phyloP scores from a whole-genome alignment of 53 echinoderm and acorn worm species.

The Glandiceps talaboti region DNA sequence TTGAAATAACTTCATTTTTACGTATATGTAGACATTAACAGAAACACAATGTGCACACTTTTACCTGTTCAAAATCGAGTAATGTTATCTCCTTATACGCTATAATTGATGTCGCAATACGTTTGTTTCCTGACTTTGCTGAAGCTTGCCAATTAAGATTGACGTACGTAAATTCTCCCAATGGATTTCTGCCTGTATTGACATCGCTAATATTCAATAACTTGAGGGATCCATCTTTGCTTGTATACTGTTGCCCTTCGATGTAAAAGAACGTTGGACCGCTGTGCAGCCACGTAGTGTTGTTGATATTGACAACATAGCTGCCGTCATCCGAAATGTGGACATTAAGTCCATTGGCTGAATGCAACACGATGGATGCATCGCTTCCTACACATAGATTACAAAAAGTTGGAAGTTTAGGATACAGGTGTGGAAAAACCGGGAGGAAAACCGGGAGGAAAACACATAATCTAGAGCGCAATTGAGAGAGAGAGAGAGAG shows the following conservation, averaged over 20 bases:
- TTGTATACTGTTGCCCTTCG: slow-evolving; percentile 1
- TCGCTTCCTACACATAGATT: too few species aligned
- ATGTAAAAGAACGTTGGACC: slow-evolving; percentile 11
- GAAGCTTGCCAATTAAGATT: slow-evolving; percentile 8
- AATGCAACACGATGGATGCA: too few species aligned
- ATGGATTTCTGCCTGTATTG: neutral
- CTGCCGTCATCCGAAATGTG: slow-evolving; percentile 3
- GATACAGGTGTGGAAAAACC: too few species aligned
- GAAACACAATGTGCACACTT: too few species aligned
- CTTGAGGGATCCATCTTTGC: slow-evolving; percentile 4
- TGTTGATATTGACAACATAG: slow-evolving; percentile 6
- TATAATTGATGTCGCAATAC: slow-evolving; percentile 8
- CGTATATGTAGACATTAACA: neutral
- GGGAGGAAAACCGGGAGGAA: too few species aligned
- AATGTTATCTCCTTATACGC: neutral
- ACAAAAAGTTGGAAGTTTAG: too few species aligned
- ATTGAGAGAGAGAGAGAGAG: too few species aligned
- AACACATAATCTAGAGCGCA: too few species aligned
- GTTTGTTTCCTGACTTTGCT: neutral
- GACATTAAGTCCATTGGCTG: neutral
- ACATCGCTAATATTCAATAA: slow-evolving; percentile 1
- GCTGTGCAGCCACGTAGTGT: slow-evolving; percentile 11
- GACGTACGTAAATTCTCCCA: slow-evolving; percentile 12
- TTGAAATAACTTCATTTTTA: too few species aligned
- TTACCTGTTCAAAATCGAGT: slow-evolving; percentile 14